phyloP scores from a whole-genome alignment of 2,113 vertebrate species.

The Fukomys damarensis region DNA sequence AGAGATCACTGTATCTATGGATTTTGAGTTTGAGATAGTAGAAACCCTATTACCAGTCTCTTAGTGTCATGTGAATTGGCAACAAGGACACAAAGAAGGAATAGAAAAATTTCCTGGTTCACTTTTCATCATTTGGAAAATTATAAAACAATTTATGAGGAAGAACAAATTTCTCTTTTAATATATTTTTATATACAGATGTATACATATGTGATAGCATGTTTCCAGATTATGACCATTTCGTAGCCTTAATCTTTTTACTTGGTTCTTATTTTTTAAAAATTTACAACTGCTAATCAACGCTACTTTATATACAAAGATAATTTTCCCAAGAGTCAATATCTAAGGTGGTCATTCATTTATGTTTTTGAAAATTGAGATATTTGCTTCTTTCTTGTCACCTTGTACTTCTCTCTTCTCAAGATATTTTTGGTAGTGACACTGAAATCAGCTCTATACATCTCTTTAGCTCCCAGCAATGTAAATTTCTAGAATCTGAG shows the following conservation, averaged over 20 bases:
- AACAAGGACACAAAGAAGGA: background rate
- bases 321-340: background rate
- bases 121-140: conserved; percentile 31
- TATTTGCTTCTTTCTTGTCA: background rate
- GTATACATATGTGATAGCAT: background rate
- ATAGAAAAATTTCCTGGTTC: conserved; percentile 24
- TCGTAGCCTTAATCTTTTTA: background rate
- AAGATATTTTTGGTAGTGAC: background rate
- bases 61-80: conserved; percentile 60
- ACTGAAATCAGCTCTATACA: background rate
- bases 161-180: conserved; percentile 4
- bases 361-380: background rate
- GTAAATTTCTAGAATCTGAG: conserved; percentile 3
- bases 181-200: background rate
- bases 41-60: conserved; percentile 65
- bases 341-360: background rate
- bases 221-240: background rate
- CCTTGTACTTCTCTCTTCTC: background rate
- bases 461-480: background rate
- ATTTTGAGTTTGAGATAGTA: conserved; percentile 69
- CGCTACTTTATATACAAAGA: background rate
- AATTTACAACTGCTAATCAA: background rate
- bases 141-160: background rate
- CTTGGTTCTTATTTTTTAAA: background rate
- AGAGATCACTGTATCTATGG: conserved; percentile 38